Evolutionary conservation across 2,113 vertebrate species (phyloP), one percentile per base, ranked within the genome.

Genomic region (Sander vitreus): DNA sequence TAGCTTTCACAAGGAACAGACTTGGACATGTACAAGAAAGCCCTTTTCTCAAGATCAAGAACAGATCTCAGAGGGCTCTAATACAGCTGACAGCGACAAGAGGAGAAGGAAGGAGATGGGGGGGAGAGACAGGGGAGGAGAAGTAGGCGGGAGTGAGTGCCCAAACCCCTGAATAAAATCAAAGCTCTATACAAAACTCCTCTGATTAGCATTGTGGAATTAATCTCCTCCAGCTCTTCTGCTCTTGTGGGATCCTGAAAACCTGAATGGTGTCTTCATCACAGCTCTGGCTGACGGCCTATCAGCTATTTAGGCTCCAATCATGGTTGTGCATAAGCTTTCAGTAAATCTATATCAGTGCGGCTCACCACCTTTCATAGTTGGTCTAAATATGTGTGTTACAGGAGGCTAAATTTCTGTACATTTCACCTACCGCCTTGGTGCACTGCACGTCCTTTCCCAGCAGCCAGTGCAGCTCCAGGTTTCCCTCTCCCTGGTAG

Each of bases 381-480:
- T 33, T 51, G 11, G 7, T 48, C 30, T 76, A 58, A 78, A 55
- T 48, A 43, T 0, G 36, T 63, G 25, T 72, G 30, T 58, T 25
- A 14, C 12, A 3, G 16, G 18, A 47, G 21, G 43, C 15, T 4
- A 62, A 53, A n/a, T 69, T 33, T 79, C n/a, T 69, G 47, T 63
- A 55, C 8, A 36, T 47, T 79, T 60, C 6, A 91, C 93, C 48
- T 96, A 99, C 98, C 95, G 98, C 98, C 85, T 98, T 98, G 64
- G 97, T 99, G 92, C 98, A 99, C 89, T 97, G 97, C 7, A 99
- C 97, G 0, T 99, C 97, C 62, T 99, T 99, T 62, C 97, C 97
- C 88, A 99, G 95, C 84, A 99, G 95, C 98, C 98, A 99, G 95
- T 97, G 98, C 86, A 99, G 96, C 90, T 99, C 98, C 94, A 99